Base-by-base conservation (phyloP, 2,113 vertebrate genomes). In the Leptocoma aspasia region DNA sequence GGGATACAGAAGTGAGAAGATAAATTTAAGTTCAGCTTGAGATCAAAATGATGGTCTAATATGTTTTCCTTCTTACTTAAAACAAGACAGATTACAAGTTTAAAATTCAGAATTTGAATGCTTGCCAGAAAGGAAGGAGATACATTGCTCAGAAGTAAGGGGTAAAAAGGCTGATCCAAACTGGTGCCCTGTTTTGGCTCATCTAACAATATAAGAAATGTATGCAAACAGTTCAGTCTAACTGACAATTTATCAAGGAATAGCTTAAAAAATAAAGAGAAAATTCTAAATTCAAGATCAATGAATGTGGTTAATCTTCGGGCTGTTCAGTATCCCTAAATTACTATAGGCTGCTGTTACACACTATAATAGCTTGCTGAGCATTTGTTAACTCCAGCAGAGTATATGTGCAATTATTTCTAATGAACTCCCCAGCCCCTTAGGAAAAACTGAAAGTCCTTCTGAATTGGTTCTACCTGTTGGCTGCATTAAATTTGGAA, bases 321-420 rank as follows among this genome's bases (percentile, higher is more conserved):
- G 64, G 86, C n/a, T 85, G 77, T 66, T 90, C 92, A 39, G 75
- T 72, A 90, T n/a, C 65, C 37, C 24, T 79, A 78, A 86, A 84
- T 84, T 86, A 82, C 54, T 86, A 54, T 30, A 84, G 80, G 73
- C 60, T 90, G 64, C 86, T 93, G 86, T 81, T 93, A 86, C 18
- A 66, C 56, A 71, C 63, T 90, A 53, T 72, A 95, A 88, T 89
- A 94, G 69, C 92, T 93, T 93, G 82, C 90, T 90, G 91, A 95
- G 90, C 85, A 87, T 94, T 95, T 96, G 80, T 94, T 95, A 94
- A 92, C 87, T 96, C 88, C 90, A 94, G 69, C 83, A 90, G 93
- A 96, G 72, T 90, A 44, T 77, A 89, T 61, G 53, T 92, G 85
- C 81, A 97, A 89, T 94, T 94, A 95, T 94, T 94, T 84, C 53